These are phyloP conservation scores for Raja brachyura DNA, from an alignment of 2,113 vertebrate genomes.

Conservation along the genomic window DNA sequence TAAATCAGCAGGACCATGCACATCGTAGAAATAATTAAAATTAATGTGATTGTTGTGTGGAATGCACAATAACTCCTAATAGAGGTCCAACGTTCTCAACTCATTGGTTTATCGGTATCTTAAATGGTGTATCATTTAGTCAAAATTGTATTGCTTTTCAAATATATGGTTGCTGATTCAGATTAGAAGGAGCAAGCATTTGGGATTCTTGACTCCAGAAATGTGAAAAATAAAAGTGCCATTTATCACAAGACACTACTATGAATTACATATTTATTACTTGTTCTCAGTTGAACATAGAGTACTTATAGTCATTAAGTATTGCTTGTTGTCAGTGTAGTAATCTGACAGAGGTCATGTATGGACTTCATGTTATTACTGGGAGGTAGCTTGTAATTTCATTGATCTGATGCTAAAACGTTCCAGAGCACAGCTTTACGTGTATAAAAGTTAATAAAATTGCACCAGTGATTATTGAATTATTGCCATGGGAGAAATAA, in stretches of 20 bases:
- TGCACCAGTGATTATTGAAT: not conserved
- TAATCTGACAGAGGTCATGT: not conserved
- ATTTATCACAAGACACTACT: not conserved
- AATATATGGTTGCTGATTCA: not conserved
- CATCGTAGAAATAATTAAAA: not conserved
- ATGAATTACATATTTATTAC: not conserved
- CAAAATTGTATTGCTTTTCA: not conserved
- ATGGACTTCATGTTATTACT: not conserved
- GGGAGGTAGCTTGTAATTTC: not conserved
- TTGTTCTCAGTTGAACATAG: not conserved
- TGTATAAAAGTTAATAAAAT: conserved; percentile 4
- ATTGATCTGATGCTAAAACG: not conserved
- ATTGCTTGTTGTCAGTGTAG: not conserved
- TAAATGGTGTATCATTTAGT: conserved; percentile 13
- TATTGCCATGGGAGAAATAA: conserved; percentile 7
- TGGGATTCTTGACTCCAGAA: not conserved
- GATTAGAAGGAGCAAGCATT: not conserved
- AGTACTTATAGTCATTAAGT: not conserved
- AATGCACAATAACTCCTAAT: not conserved
- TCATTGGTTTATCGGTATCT: not conserved
- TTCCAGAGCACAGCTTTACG: not conserved
- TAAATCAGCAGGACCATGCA: not conserved
- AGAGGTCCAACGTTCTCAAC: not conserved
- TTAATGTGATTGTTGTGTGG: not conserved
- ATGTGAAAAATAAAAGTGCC: not conserved